These are phyloP conservation scores for Alosa sapidissima DNA, from an alignment of 2,797 vertebrate genomes.

Conservation along the genomic window DNA sequence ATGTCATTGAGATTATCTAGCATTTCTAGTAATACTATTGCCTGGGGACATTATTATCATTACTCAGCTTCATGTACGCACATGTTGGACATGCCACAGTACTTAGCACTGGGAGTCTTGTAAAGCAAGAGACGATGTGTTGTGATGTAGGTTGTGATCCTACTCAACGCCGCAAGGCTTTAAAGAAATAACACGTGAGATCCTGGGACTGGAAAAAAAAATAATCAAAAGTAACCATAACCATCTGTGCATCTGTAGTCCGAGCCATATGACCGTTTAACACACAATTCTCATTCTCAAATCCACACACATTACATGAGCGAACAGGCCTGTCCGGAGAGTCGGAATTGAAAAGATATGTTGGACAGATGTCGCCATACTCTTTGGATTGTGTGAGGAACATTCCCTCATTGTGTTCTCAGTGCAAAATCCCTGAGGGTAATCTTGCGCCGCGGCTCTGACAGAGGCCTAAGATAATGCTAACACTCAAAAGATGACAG, in stretches of 20 bases:
- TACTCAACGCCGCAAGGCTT: not conserved
- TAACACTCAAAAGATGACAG: slow-evolving; percentile 26
- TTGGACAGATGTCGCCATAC: slow-evolving; percentile 1
- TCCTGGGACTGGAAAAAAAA: too few species aligned
- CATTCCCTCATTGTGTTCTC: slow-evolving; percentile 10
- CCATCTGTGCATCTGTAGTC: not conserved
- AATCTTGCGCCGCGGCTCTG: not conserved
- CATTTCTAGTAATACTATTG: not conserved
- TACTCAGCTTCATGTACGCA: not conserved
- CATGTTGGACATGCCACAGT: not conserved
- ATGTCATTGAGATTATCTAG: slow-evolving; percentile 22
- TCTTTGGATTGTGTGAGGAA: slow-evolving; percentile 7
- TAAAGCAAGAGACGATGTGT: not conserved
- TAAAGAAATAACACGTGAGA: not conserved
- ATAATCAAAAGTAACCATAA: not conserved
- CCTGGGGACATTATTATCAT: not conserved
- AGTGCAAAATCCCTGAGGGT: slow-evolving; percentile 14
- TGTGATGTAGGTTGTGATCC: slow-evolving; percentile 1
- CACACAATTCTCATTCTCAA: not conserved
- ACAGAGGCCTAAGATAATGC: slow-evolving; percentile 13
- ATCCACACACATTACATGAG: slow-evolving; percentile 10
- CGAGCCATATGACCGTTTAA: not conserved
- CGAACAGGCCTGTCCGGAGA: not conserved
- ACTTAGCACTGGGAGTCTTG: not conserved
- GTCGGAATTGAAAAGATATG: slow-evolving; percentile 5